Evolutionary conservation across 2,113 vertebrate genomes (phyloP), one percentile per base, ranked within the genome.

Genomic region (Ahaetulla prasina): DNA sequence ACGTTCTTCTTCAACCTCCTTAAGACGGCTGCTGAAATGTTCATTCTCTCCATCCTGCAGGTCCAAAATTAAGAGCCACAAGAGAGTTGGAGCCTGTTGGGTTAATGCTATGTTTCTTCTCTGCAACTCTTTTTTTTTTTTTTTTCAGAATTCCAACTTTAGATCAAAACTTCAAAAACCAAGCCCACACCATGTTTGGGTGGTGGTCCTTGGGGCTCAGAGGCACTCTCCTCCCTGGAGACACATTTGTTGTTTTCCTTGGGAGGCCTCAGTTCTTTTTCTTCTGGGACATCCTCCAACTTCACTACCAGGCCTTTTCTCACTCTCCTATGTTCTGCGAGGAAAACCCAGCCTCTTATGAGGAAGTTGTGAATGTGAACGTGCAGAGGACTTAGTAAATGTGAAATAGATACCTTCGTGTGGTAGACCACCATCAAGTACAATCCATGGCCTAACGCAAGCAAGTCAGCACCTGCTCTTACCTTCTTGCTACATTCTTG

Each of bases 401-500:
- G 49, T 63, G 88, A 47, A 23, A 47, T 2, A 4, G 39, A 27
- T 30, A 30, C 22, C 43, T 27, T 85, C 0, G 1, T 47, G 85
- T 45, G 43, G 43, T 6, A 7, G 23, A 27, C 27, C 85, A 86
- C 45, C 25, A 12, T 49, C 10, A 50, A 30, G 23, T 16, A 35
- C 89, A 35, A 22, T 45, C 23, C n/a, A 50, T 3, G 5, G 25
- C 23, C 10, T 22, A 25, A 20, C 5, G 23, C 89, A 49, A 89
- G 43, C 57, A 89, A 22, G 45, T 89, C 25, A 39, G n/a, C 74
- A 20, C 22, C 74, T 35, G 35, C 47, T 93, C 94, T 94, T 97
- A 99, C 99, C 98, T 98, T 99, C 89, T 97, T 98, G 94, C 96
- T 98, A 96, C 96, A 98, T 93, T 99, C 98, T 95, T 96, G 94